Percentiles rank a stretch among this genome's conserved stretches.
Evolutionary conservation across 2,797 vertebrate species (phyloP).

Genomic region (Peromyscus attwateri): DNA sequence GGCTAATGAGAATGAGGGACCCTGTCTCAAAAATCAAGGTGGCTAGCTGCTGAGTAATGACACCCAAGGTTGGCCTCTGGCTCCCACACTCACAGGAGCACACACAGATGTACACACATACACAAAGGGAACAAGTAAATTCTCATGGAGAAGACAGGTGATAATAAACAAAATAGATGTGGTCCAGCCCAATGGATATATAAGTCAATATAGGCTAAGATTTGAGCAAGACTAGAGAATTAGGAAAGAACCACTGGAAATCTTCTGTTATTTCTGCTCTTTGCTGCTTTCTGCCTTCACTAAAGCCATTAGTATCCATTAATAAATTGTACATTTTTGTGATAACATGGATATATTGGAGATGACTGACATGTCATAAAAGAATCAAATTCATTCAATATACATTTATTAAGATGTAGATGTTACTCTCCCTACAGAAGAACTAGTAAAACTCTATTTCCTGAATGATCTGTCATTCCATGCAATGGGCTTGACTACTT

Average conservation of each 20-base stretch:
- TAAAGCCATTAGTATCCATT: constrained; percentile 34
- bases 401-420: constrained; percentile 60
- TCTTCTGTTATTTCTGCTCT: constrained; percentile 37
- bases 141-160: not conserved
- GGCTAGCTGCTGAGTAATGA: not conserved
- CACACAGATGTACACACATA: not conserved
- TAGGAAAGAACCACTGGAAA: constrained; percentile 32
- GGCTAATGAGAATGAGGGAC: not conserved
- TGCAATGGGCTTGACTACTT: not conserved
- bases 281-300: constrained; percentile 53
- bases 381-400: constrained; percentile 26
- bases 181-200: not conserved
- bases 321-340: constrained; percentile 52
- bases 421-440: constrained; percentile 60
- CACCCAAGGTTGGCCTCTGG: not conserved
- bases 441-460: constrained; percentile 62
- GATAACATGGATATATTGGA: constrained; percentile 16
- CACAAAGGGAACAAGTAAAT: not conserved
- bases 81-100: not conserved
- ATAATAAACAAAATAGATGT: not conserved
- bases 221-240: constrained; percentile 17
- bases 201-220: constrained; percentile 40
- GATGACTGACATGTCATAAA: constrained; percentile 50
- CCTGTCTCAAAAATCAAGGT: not conserved
- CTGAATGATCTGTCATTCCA: constrained; percentile 54